Evolutionary conservation across 2,888 invertebrate genomes (phyloP).

Genomic region (Protodeltote pygarga): DNA sequence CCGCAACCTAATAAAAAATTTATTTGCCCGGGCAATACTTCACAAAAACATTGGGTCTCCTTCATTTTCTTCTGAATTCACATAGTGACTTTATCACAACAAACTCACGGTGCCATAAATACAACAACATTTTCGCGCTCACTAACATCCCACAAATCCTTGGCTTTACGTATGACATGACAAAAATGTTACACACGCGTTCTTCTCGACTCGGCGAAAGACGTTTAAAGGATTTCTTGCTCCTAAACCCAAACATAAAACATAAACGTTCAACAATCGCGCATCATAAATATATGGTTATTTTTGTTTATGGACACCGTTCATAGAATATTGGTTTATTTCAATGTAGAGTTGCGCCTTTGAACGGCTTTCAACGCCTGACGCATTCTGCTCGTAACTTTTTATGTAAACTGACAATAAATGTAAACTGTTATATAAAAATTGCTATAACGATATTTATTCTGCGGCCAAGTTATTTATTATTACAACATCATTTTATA

Average conservation of each 20-base stretch:
- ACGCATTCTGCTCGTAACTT: slow-evolving; percentile 48
- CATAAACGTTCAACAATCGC: slow-evolving; percentile 36
- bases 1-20: neutral
- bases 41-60: slow-evolving; percentile 3
- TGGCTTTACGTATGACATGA: slow-evolving; percentile 36
- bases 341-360: slow-evolving; percentile 43
- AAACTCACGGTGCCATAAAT: slow-evolving; percentile 22
- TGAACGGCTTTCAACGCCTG: slow-evolving; percentile 55
- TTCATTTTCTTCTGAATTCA: too few species aligned
- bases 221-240: slow-evolving; percentile 44
- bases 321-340: slow-evolving; percentile 57
- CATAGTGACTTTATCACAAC: slow-evolving; percentile 16
- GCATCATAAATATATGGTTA: slow-evolving; percentile 37
- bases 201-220: slow-evolving; percentile 29
- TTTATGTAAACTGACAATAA: slow-evolving; percentile 49
- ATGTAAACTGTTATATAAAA: slow-evolving; percentile 48
- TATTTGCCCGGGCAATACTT: neutral
- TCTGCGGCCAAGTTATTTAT: slow-evolving; percentile 35
- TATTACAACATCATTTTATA: slow-evolving; percentile 10
- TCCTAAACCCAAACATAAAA: slow-evolving; percentile 25
- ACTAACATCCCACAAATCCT: slow-evolving; percentile 37
- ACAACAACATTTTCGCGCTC: slow-evolving; percentile 12
- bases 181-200: slow-evolving; percentile 43
- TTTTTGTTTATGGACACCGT: slow-evolving; percentile 42
- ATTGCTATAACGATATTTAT: slow-evolving; percentile 25